Evolutionary conservation across 2,113 vertebrate species (phyloP).

Genomic region (Oceanodroma tethys): DNA sequence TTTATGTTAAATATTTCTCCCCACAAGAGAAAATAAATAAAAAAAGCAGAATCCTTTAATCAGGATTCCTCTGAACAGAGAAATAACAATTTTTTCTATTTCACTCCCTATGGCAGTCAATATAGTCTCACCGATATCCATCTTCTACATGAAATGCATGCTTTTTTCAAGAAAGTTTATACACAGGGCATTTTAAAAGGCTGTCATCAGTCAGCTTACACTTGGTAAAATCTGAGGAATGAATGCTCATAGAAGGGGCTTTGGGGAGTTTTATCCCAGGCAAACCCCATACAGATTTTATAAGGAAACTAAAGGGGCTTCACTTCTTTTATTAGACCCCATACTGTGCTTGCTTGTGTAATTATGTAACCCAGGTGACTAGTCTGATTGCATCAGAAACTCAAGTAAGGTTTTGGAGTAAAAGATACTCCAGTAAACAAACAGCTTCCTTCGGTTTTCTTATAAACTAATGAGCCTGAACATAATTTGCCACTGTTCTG

Average conservation of each 20-base stretch:
- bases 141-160: neutral
- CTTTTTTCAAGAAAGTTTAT: neutral
- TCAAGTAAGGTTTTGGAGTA: neutral
- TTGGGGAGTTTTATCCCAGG: neutral
- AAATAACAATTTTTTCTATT: neutral
- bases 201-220: neutral
- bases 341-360: neutral
- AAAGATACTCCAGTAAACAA: neutral
- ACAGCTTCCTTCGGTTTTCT: neutral
- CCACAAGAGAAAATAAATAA: neutral
- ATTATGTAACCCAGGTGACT: neutral
- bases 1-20: neutral
- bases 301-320: neutral
- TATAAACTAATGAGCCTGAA: neutral
- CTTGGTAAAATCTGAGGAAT: neutral
- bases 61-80: neutral
- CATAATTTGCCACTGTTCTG: neutral
- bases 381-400: neutral
- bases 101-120: neutral
- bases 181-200: neutral
- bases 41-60: neutral
- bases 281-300: neutral
- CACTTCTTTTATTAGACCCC: neutral
- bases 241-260: neutral
- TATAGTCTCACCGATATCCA: neutral